Evolutionary conservation across 2,113 vertebrate genomes (phyloP).

Genomic region (Protobothrops mucrosquamatus): DNA sequence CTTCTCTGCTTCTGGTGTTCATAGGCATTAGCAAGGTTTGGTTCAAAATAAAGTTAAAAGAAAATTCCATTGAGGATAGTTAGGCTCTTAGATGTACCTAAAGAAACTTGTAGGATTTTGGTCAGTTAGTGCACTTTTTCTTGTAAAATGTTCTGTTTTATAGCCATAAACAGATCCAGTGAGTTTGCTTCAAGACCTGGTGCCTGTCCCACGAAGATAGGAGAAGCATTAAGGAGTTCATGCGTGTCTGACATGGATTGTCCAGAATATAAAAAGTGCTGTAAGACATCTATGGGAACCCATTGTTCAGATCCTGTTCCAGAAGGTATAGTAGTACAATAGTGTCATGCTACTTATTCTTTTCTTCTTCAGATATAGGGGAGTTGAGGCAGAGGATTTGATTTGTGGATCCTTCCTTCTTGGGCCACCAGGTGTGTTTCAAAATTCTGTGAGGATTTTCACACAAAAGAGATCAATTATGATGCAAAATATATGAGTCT

Average conservation of each 20-base stretch:
- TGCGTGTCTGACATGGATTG: conserved; percentile 83
- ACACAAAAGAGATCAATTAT: background rate
- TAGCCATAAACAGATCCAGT: conserved; percentile 74
- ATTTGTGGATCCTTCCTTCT: conserved; percentile 36
- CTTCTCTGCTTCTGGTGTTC: background rate
- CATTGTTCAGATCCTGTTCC: conserved; percentile 58
- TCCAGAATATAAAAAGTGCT: conserved; percentile 88
- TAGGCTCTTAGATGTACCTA: background rate
- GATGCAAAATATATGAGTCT: rapidly evolving
- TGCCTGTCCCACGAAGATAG: conserved; percentile 68
- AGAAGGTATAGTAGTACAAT: conserved; percentile 60
- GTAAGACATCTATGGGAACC: conserved; percentile 56
- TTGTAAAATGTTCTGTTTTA: conserved; percentile 2
- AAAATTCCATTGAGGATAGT: background rate
- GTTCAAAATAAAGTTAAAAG: background rate
- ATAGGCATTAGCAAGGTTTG: background rate
- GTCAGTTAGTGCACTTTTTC: background rate
- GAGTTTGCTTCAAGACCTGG: conserved; percentile 81
- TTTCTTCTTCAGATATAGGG: background rate
- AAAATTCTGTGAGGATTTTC: background rate
- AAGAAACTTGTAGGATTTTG: background rate
- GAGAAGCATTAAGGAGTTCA: conserved; percentile 4
- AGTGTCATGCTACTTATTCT: background rate
- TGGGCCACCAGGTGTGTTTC: background rate
- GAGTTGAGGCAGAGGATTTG: background rate